These are phyloP conservation scores for Cinclus mexicanus DNA, from an alignment of 2,113 vertebrate species.

Conservation along the genomic window DNA sequence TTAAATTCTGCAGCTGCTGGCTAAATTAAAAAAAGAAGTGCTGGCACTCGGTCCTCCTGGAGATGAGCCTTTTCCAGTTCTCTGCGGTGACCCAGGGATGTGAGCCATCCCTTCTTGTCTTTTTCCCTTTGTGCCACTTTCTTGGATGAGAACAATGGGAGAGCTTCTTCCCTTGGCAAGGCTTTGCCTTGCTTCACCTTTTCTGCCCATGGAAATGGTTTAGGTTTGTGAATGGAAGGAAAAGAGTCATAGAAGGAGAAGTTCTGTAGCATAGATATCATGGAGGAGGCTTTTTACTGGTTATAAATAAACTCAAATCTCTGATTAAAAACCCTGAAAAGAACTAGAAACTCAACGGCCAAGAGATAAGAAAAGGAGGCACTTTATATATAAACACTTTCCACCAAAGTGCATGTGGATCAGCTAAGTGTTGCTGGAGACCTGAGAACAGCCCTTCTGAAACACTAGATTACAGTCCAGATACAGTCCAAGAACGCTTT, in stretches of 20 bases:
- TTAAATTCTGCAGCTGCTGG: slow-evolving; percentile 42
- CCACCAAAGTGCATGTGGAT: background rate
- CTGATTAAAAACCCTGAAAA: background rate
- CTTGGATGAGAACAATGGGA: background rate
- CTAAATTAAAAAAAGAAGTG: slow-evolving; percentile 19
- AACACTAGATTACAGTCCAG: background rate
- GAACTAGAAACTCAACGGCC: background rate
- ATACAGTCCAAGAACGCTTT: background rate
- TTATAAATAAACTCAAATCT: background rate
- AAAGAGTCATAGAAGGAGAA: background rate
- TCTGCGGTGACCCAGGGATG: background rate
- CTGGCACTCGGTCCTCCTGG: slow-evolving; percentile 25
- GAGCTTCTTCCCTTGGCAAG: background rate
- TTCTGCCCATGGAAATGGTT: background rate
- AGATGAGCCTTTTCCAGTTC: slow-evolving; percentile 34
- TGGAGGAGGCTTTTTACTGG: background rate
- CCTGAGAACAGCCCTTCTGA: background rate
- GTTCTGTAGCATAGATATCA: background rate
- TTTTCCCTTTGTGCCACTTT: background rate
- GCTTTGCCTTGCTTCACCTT: background rate
- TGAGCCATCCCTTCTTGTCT: background rate
- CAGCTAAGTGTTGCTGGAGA: background rate
- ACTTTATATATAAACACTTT: background rate
- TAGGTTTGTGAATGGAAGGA: background rate
- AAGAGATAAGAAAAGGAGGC: background rate